A percentile compares a stretch with the other conserved stretches of the same genome.
phyloP scores from a whole-genome alignment of 2,888 invertebrate species.

The Drosophila paranaensis region DNA sequence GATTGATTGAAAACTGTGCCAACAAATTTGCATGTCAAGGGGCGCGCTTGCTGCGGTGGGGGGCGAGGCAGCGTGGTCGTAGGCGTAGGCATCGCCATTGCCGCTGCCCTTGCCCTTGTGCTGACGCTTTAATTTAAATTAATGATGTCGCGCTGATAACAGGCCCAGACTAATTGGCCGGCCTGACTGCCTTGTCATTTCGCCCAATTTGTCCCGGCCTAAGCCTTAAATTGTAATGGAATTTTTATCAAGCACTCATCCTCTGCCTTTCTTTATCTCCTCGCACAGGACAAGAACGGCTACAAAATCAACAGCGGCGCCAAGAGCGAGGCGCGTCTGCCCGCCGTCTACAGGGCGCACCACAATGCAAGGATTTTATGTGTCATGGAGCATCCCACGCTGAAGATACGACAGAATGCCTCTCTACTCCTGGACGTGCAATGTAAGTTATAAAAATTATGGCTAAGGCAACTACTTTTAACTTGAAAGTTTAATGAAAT shows the following conservation, averaged over 20 bases:
- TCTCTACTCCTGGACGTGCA: constrained; percentile 85
- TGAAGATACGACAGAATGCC: constrained; percentile 85
- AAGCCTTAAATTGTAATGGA: constrained; percentile 60
- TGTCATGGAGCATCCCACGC: constrained; percentile 89
- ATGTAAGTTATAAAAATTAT: constrained; percentile 78
- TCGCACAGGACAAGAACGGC: constrained; percentile 80
- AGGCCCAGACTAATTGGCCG: constrained; percentile 68
- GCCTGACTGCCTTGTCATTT: constrained; percentile 55
- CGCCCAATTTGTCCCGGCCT: constrained; percentile 63
- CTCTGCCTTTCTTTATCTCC: constrained; percentile 29
- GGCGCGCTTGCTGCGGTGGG: constrained; percentile 5
- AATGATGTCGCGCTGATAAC: constrained; percentile 77
- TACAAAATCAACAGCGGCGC: constrained; percentile 86
- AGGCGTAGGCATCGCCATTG: constrained; percentile 12
- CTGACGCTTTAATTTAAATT: constrained; percentile 74
- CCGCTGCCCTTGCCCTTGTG: constrained; percentile 26
- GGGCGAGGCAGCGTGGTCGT: neutral
- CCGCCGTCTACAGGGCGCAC: constrained; percentile 92
- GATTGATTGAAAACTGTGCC: constrained; percentile 77
- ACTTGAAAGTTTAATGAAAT: too few relatives aligned
- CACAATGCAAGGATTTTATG: constrained; percentile 95
- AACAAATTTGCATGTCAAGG: constrained; percentile 68
- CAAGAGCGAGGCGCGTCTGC: constrained; percentile 88
- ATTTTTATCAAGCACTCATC: constrained; percentile 49
- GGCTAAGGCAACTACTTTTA: neutral